These are phyloP conservation scores for Sprattus sprattus DNA, from an alignment of 2,113 vertebrate genomes.

Conservation along the genomic window DNA sequence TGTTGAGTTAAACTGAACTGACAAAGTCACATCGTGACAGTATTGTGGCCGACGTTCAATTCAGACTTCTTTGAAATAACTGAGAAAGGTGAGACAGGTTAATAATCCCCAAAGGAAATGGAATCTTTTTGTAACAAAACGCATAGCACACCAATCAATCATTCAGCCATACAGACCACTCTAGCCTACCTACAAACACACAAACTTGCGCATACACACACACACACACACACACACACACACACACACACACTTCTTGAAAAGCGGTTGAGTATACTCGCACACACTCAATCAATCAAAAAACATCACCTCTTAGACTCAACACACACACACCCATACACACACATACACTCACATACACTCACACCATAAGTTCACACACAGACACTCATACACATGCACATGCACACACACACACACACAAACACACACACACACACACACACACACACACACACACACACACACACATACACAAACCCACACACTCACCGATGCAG, in stretches of 20 bases:
- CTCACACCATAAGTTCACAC: neutral
- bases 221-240: neutral
- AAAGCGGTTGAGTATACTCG: neutral
- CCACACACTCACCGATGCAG: conserved; percentile 78
- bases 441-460: conserved; percentile 53
- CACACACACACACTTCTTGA: neutral
- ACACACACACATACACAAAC: conserved; percentile 29
- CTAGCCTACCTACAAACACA: too few relatives aligned
- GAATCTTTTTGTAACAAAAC: too few relatives aligned
- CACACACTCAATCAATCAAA: neutral
- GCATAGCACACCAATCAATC: too few relatives aligned
- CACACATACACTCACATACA: neutral
- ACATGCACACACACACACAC: neutral
- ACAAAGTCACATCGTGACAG: neutral
- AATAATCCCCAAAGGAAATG: too few relatives aligned
- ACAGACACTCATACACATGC: too few relatives aligned
- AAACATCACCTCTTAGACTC: neutral
- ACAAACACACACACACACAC: conserved; percentile 64
- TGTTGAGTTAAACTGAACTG: neutral
- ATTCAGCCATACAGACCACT: too few relatives aligned
- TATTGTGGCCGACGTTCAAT: neutral
- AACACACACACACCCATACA: neutral
- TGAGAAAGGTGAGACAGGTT: too few relatives aligned
- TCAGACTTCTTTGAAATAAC: too few relatives aligned
- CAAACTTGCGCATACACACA: neutral